These are phyloP conservation scores for Chaetophractus vellerosus DNA, from an alignment of 2,797 vertebrate species.

Conservation along the genomic window DNA sequence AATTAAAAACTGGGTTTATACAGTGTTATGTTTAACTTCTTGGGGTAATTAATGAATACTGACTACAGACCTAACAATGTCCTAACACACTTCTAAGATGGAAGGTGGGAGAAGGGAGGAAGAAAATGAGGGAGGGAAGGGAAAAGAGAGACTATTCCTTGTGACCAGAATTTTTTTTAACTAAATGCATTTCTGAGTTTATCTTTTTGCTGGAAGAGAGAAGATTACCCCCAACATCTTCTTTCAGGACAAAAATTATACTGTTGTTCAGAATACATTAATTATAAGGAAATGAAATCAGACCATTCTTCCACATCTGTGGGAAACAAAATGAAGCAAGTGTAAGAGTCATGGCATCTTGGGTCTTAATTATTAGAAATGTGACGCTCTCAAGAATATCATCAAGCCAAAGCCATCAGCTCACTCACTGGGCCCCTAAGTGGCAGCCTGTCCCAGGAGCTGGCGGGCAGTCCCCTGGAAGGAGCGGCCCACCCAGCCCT, in stretches of 20 bases:
- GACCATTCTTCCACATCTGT: neutral
- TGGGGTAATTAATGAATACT: neutral
- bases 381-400: slow-evolving; percentile 14
- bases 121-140: too few relatives aligned
- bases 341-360: neutral
- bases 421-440: neutral
- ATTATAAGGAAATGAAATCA: slow-evolving; percentile 61
- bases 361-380: slow-evolving; percentile 66
- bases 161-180: neutral
- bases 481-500: neutral
- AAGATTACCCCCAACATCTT: slow-evolving; percentile 43
- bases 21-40: neutral
- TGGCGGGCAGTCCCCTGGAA: neutral
- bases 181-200: neutral
- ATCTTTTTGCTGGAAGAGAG: neutral
- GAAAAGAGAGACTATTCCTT: neutral
- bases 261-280: slow-evolving; percentile 20
- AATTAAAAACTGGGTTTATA: neutral
- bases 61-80: neutral
- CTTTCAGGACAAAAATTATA: slow-evolving; percentile 59
- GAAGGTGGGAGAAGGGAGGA: neutral
- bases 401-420: slow-evolving; percentile 51
- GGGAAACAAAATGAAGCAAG: slow-evolving; percentile 33
- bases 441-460: neutral
- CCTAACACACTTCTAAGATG: neutral